phyloP scores from a whole-genome alignment of 2,113 vertebrate species.

The Turnix velox region DNA sequence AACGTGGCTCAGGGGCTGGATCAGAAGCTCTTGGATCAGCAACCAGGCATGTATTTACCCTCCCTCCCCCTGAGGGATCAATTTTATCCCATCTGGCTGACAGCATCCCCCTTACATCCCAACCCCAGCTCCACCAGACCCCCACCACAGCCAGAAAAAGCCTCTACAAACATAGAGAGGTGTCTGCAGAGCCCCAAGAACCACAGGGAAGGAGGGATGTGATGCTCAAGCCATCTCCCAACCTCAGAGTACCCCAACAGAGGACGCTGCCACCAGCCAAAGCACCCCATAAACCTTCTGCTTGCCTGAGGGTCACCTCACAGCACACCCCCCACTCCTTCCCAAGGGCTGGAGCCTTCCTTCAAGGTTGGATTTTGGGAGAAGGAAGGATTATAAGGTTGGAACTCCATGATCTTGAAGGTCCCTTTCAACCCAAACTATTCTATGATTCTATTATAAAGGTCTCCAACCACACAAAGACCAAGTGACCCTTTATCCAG shows the following conservation, averaged over 20 bases:
- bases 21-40: not conserved
- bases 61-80: not conserved
- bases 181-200: not conserved
- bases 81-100: fast-evolving
- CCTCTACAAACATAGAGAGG: not conserved
- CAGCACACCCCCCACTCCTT: not conserved
- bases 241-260: not conserved
- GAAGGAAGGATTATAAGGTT: fast-evolving
- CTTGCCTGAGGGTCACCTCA: fast-evolving
- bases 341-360: not conserved
- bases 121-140: fast-evolving
- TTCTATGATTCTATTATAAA: too few relatives aligned
- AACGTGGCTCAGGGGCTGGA: not conserved
- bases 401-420: too few relatives aligned
- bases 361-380: not conserved
- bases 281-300: not conserved
- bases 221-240: fast-evolving
- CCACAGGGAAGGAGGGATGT: fast-evolving
- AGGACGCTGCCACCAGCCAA: not conserved
- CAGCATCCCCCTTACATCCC: not conserved
- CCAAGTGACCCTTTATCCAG: fast-evolving
- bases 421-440: too few relatives aligned
- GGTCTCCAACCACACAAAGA: not conserved
- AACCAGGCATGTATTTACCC: not conserved
- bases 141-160: fast-evolving